Conservation (phyloP, 2,113 vertebrate genomes). For the Alces alces region DNA sequence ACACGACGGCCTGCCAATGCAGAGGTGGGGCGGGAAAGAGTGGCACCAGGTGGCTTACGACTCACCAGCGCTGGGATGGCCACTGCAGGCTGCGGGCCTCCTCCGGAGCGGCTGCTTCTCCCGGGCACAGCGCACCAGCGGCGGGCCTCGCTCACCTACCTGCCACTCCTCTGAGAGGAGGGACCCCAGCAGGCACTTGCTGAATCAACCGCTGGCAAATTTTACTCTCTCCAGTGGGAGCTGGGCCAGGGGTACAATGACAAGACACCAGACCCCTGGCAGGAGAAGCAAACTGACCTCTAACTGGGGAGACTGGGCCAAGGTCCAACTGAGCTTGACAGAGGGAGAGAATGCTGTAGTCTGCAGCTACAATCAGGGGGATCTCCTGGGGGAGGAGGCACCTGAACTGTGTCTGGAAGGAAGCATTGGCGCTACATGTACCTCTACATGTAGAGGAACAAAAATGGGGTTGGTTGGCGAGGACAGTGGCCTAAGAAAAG, state of each 20-base stretch:
- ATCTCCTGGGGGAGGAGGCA: neutral
- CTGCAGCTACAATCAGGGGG: neutral
- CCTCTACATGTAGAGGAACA: neutral
- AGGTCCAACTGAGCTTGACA: neutral
- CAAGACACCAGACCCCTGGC: neutral
- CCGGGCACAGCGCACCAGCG: neutral
- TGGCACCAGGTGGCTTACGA: neutral
- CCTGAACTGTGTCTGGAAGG: neutral
- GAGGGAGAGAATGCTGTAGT: neutral
- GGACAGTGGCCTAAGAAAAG: neutral
- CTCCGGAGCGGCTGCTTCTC: neutral
- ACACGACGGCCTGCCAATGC: neutral
- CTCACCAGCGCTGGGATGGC: neutral
- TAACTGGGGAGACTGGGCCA: neutral
- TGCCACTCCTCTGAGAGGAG: neutral
- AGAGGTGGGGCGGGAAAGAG: neutral
- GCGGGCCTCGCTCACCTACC: neutral
- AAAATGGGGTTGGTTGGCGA: neutral
- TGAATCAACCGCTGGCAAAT: neutral
- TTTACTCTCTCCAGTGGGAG: neutral
- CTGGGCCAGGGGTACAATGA: neutral
- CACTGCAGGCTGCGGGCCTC: neutral
- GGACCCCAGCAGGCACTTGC: neutral
- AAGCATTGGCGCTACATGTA: neutral
- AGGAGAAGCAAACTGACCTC: neutral